Percentiles rank a stretch among this genome's conserved stretches.
These are phyloP conservation scores for Catharus ustulatus DNA, from an alignment of 2,797 vertebrate species.

Conservation along the genomic window DNA sequence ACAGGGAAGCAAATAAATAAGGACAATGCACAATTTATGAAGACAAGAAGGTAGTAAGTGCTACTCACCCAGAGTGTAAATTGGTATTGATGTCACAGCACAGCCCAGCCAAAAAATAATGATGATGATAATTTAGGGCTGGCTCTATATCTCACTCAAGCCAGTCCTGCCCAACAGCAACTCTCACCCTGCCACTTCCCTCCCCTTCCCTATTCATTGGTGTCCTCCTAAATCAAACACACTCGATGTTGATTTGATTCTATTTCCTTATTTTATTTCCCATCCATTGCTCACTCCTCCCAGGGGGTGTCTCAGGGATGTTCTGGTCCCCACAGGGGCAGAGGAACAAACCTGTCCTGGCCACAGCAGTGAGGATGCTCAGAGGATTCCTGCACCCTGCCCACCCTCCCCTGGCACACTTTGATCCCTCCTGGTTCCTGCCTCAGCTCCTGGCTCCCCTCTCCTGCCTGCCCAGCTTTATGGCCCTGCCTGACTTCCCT, in stretches of 20 bases:
- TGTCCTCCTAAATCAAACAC: slow-evolving; percentile 65
- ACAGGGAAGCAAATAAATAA: slow-evolving; percentile 63
- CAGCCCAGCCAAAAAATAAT: slow-evolving; percentile 66
- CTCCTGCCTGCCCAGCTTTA: slow-evolving; percentile 54
- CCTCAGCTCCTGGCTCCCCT: slow-evolving; percentile 50
- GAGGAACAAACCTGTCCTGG: background rate
- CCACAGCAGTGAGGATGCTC: background rate
- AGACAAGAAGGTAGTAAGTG: slow-evolving; percentile 70
- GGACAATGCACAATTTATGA: slow-evolving; percentile 69
- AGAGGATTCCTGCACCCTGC: background rate
- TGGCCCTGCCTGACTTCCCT: slow-evolving; percentile 63
- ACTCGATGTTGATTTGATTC: slow-evolving; percentile 60
- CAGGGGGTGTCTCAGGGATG: background rate
- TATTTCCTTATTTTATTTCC: slow-evolving; percentile 62
- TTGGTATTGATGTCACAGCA: slow-evolving; percentile 70
- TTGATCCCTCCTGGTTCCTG: slow-evolving; percentile 35
- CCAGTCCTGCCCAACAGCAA: slow-evolving; percentile 30
- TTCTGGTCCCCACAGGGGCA: background rate
- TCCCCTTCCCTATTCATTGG: slow-evolving; percentile 52
- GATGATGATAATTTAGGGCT: slow-evolving; percentile 66
- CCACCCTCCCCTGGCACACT: slow-evolving; percentile 40
- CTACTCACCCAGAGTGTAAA: slow-evolving; percentile 64
- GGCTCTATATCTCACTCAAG: slow-evolving; percentile 61
- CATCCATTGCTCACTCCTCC: background rate
- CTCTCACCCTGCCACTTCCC: slow-evolving; percentile 24